A percentile compares a stretch with the other conserved stretches of the same genome.
These are phyloP conservation scores for Kuschelorhynchus macadamiae DNA, from an alignment of 2,888 invertebrate species.

Conservation along the genomic window DNA sequence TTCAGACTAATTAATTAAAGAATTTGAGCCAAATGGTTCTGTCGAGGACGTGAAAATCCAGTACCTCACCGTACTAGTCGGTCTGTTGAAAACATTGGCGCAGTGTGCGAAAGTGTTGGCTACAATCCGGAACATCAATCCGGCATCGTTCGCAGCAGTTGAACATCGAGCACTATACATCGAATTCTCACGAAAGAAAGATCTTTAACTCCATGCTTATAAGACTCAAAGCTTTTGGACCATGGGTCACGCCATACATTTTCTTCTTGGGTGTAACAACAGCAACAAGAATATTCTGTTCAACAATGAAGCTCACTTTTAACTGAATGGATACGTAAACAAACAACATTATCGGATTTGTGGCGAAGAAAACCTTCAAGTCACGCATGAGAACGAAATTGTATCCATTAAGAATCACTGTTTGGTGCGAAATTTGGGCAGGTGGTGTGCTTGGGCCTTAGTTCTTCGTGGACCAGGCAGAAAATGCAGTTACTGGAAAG, in stretches of 20 bases:
- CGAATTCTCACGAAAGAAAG: constrained; percentile 30
- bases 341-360: constrained; percentile 15
- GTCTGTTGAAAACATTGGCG: constrained; percentile 6
- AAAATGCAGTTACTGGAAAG: too few relatives aligned
- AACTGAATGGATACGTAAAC: background rate
- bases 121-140: constrained; percentile 43
- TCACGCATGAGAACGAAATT: constrained; percentile 12
- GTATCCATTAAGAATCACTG: constrained; percentile 12
- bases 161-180: constrained; percentile 14
- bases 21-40: constrained; percentile 41
- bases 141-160: too few relatives aligned
- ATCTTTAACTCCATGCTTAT: constrained; percentile 30
- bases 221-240: constrained; percentile 45
- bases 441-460: constrained; percentile 12
- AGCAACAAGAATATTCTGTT: too few relatives aligned
- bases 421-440: constrained; percentile 14
- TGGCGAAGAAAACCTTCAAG: constrained; percentile 10
- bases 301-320: background rate
- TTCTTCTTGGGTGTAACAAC: too few relatives aligned
- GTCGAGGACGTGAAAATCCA: constrained; percentile 7
- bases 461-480: too few relatives aligned
- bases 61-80: background rate
- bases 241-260: too few relatives aligned
- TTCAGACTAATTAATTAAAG: constrained; percentile 26
- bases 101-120: constrained; percentile 51